A percentile compares a stretch with the other conserved stretches of the same genome.
These are phyloP conservation scores for Rotaria sp. DNA, from an alignment of 2,888 invertebrate genomes.

Conservation along the genomic window DNA sequence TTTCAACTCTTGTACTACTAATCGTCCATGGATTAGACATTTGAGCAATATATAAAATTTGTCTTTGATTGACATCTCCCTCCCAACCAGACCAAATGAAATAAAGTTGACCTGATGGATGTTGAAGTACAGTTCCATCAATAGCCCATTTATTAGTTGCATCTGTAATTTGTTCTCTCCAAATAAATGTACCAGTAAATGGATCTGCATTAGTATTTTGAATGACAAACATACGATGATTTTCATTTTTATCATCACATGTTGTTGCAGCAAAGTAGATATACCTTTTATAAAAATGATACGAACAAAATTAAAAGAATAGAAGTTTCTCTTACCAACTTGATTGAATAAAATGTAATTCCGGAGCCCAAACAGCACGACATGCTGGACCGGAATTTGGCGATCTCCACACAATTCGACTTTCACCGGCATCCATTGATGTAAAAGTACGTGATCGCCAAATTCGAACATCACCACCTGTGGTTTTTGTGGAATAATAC, in stretches of 20 bases:
- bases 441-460: slow-evolving; percentile 20
- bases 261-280: slow-evolving; percentile 21
- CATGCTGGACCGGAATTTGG: background rate
- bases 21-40: slow-evolving; percentile 27
- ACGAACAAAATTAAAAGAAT: background rate
- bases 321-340: background rate
- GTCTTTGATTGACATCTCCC: background rate
- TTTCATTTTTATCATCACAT: background rate
- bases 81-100: slow-evolving; percentile 16
- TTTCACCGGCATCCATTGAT: slow-evolving; percentile 1
- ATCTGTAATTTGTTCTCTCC: slow-evolving; percentile 25
- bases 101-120: background rate
- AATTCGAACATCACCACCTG: slow-evolving; percentile 1
- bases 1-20: slow-evolving; percentile 22
- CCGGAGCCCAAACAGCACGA: slow-evolving; percentile 6
- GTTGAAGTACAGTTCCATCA: background rate
- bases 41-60: slow-evolving; percentile 9
- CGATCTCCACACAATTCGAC: slow-evolving; percentile 16
- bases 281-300: background rate
- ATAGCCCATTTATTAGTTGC: slow-evolving; percentile 22
- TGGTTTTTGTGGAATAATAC: slow-evolving; percentile 1
- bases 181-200: background rate
- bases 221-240: slow-evolving; percentile 20
- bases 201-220: background rate
- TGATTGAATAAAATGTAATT: background rate